Evolutionary conservation across 37 sponge, comb jelly and placozoan genomes (phyloP).

Genomic region (Aplysina aerophoba): DNA sequence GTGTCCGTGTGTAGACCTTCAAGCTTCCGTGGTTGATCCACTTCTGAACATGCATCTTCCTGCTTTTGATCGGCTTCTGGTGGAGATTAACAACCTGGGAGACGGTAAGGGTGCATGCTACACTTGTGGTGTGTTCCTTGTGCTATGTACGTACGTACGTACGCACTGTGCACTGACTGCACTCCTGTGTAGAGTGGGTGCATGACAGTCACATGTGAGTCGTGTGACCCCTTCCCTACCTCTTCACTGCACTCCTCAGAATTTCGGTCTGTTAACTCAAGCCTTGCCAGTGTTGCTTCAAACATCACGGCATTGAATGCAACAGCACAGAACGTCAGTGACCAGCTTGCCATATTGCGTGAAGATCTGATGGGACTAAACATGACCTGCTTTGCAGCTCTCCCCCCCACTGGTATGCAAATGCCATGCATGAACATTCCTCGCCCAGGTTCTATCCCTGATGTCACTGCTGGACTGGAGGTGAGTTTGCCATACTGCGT

Average conservation of each 20-base stretch:
- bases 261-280: neutral
- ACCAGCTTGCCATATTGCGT: neutral
- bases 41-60: too few relatives aligned
- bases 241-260: neutral
- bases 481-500: too few relatives aligned
- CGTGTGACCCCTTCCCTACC: neutral
- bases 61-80: too few relatives aligned
- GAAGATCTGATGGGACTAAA: neutral
- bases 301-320: neutral
- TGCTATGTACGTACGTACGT: conserved; percentile 13
- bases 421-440: too few relatives aligned
- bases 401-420: too few relatives aligned
- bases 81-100: too few relatives aligned
- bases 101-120: too few relatives aligned
- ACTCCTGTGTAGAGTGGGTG: neutral
- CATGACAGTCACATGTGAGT: neutral
- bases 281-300: neutral
- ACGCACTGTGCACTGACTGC: neutral
- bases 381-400: neutral
- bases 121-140: too few relatives aligned
- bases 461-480: too few relatives aligned
- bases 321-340: conserved; percentile 2
- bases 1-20: conserved; percentile 1
- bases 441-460: too few relatives aligned
- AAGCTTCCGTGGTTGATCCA: too few relatives aligned